Evolutionary conservation across 2,888 invertebrate genomes (phyloP), one percentile per base, ranked within the genome.

Genomic region (Polymixis flavicincta): DNA sequence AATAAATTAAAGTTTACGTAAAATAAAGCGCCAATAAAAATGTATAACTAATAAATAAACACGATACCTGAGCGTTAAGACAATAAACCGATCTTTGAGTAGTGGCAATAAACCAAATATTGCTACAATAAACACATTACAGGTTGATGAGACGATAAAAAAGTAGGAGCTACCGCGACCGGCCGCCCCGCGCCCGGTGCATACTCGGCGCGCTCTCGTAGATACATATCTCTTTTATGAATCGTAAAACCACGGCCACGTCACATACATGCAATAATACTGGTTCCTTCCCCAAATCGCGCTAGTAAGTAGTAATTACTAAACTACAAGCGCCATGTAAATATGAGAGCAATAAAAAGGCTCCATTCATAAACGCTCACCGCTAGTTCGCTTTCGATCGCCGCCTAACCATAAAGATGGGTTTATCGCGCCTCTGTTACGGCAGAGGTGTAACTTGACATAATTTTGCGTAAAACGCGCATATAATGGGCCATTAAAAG

Each of bases 21-120:
- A 96, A 96, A 95, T 96, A 94, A 96, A 96, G 94, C 95, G 93
- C 93, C 93, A 95, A 96, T 96, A 96, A 96, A 96, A 96, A 95
- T 96, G 96, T 96, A 96, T 96, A 96, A 96, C 95, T 96, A 96
- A 96, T 96, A 96, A 96, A 96, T 96, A 95, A 96, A 96, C 95
- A 96, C 94, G 95, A 95, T 96, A 96, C 96, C 96, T 96, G 96
- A 93, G 93, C 93, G 93, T 93, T 94, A 93, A 96, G 94, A 96
- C 96, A 96, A 95, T 96, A 96, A 96, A 96, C 95, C 87, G 92
- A 94, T 94, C 94, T 94, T 92, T 93, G 94, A 95, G 95, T 94
- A 95, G 95, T 90, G 88, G 96, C 93, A 94, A 95, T 96, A 96
- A 96, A 96, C 95, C 92, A 96, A 96, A 96, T 96, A 96, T 96